Conservation (phyloP, 2,888 invertebrate species). For the Polylopha cassiicola region DNA sequence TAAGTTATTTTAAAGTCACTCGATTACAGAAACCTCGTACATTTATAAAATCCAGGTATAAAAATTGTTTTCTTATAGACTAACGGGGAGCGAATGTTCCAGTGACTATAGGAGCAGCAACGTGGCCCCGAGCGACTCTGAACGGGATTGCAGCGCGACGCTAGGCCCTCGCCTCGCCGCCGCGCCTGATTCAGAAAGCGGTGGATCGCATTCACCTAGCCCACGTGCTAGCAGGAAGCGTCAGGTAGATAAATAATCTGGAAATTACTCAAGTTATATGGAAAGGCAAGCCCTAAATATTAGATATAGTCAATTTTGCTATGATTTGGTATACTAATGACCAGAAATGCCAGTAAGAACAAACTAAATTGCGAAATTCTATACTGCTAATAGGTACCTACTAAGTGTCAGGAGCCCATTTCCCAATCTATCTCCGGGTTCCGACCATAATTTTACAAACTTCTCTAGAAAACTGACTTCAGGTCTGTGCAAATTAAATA, state of each 20-base stretch:
- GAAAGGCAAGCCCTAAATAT: neutral
- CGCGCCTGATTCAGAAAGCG: constrained; percentile 89
- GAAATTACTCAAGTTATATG: too few relatives aligned
- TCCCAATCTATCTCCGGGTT: too few relatives aligned
- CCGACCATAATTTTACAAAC: too few relatives aligned
- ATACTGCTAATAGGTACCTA: too few relatives aligned
- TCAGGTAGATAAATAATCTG: constrained; percentile 80
- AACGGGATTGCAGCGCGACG: constrained; percentile 86
- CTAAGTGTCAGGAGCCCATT: too few relatives aligned
- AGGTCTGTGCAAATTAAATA: too few relatives aligned
- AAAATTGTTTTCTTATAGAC: constrained; percentile 16
- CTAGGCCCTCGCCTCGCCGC: constrained; percentile 79
- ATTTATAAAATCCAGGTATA: too few relatives aligned
- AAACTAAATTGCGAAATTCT: too few relatives aligned
- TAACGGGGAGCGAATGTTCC: constrained; percentile 56
- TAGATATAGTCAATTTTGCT: neutral
- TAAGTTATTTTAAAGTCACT: too few relatives aligned
- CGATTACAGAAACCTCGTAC: too few relatives aligned
- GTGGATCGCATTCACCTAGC: constrained; percentile 91
- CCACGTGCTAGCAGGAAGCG: constrained; percentile 88
- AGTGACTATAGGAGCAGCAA: constrained; percentile 96
- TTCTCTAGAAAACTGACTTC: too few relatives aligned
- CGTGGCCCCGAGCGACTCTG: constrained; percentile 93
- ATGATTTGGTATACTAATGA: neutral
- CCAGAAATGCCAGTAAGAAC: too few relatives aligned